phyloP scores from a whole-genome alignment of 2,113 vertebrate species.

The Excalfactoria chinensis region DNA sequence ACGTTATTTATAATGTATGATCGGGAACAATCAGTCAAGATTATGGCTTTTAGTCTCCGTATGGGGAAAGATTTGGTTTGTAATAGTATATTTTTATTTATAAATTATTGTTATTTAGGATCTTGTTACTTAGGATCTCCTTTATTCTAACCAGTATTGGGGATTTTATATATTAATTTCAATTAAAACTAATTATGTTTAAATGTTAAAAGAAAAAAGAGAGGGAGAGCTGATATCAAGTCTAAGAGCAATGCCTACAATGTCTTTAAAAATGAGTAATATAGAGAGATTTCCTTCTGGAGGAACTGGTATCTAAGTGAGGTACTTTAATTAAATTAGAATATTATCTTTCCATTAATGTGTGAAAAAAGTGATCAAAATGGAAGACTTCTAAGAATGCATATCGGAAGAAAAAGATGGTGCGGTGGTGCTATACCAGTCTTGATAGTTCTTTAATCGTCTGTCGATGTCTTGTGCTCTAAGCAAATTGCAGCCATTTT shows the following conservation, averaged over 20 bases:
- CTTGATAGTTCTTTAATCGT: conserved; percentile 33
- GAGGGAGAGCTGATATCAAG: conserved; percentile 44
- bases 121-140: conserved; percentile 54
- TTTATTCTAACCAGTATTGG: conserved; percentile 69
- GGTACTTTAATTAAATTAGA: conserved; percentile 57
- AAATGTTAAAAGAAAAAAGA: conserved; percentile 29
- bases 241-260: background rate
- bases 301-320: conserved; percentile 71
- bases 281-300: conserved; percentile 60
- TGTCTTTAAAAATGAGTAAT: conserved; percentile 2
- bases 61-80: conserved; percentile 80
- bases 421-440: background rate
- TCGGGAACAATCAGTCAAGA: conserved; percentile 78
- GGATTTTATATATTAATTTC: conserved; percentile 63
- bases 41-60: conserved; percentile 79
- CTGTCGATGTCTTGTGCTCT: background rate
- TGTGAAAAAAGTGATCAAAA: background rate
- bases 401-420: background rate
- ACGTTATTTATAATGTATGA: conserved; percentile 74
- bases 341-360: conserved; percentile 17
- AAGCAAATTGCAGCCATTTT: conserved; percentile 28
- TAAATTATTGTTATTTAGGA: conserved; percentile 75
- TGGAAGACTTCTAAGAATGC: background rate
- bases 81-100: conserved; percentile 83
- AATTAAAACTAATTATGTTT: conserved; percentile 55